phyloP scores from a whole-genome alignment of 2,797 vertebrate genomes.

The Hirundo rustica region DNA sequence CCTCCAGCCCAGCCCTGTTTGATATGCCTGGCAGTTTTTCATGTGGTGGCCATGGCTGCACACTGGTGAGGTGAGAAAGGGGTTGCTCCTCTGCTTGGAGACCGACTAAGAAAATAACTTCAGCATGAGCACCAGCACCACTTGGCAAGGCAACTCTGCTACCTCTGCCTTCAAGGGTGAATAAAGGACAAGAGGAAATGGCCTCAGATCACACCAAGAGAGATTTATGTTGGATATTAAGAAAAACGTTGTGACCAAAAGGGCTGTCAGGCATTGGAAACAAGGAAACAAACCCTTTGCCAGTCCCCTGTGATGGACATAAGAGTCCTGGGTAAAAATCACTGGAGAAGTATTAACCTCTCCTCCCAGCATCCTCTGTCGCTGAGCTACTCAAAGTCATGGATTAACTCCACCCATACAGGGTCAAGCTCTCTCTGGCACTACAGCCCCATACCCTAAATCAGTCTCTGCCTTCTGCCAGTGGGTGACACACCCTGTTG shows the following conservation, averaged over 20 bases:
- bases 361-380: not conserved
- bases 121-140: not conserved
- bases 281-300: not conserved
- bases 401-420: not conserved
- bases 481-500: not conserved
- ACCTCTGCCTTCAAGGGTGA: not conserved
- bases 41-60: not conserved
- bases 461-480: not conserved
- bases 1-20: not conserved
- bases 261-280: not conserved
- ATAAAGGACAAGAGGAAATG: not conserved
- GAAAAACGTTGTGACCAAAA: not conserved
- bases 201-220: not conserved
- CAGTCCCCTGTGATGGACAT: not conserved
- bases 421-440: not conserved
- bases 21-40: not conserved
- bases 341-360: not conserved
- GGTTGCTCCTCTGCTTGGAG: not conserved
- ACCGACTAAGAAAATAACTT: not conserved
- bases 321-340: not conserved
- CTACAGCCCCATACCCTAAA: not conserved
- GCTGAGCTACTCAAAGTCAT: not conserved
- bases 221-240: not conserved
- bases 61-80: not conserved
- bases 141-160: not conserved